These are phyloP conservation scores for Atta texana DNA, from an alignment of 1,140 invertebrate genomes.

Conservation along the genomic window DNA sequence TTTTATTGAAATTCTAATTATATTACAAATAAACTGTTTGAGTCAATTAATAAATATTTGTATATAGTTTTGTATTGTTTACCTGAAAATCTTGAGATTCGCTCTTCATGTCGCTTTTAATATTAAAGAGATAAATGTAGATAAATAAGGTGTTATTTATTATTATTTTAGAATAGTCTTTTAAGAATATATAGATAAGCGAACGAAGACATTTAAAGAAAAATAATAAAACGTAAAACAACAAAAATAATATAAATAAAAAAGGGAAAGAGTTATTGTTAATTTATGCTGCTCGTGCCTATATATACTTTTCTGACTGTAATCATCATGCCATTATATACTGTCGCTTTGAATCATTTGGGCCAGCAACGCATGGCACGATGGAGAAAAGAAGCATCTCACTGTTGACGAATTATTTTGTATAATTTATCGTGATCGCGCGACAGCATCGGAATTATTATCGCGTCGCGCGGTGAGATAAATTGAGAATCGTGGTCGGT, in stretches of 20 bases:
- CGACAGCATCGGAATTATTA: constrained; percentile 52
- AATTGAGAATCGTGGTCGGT: constrained; percentile 59
- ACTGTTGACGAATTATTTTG: constrained; percentile 42
- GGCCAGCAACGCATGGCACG: background rate
- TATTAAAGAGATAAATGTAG: too few relatives aligned
- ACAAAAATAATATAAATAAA: too few relatives aligned
- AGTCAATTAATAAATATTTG: background rate
- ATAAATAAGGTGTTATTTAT: too few relatives aligned
- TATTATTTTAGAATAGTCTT: too few relatives aligned
- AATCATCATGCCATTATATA: background rate
- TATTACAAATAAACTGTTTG: background rate
- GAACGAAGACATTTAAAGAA: too few relatives aligned
- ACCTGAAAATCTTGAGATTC: background rate
- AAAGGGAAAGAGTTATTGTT: background rate
- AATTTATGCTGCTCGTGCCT: background rate
- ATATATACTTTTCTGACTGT: background rate
- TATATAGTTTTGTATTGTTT: background rate
- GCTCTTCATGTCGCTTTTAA: background rate
- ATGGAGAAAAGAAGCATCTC: background rate
- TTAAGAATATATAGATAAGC: too few relatives aligned
- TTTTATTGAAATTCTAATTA: background rate
- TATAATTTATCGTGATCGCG: constrained; percentile 55
- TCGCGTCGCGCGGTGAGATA: constrained; percentile 34
- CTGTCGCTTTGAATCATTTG: background rate
- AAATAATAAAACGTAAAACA: too few relatives aligned